Percentiles rank a stretch among this genome's conserved stretches.
Evolutionary conservation across 92 coral and sea anemone genomes (phyloP).

Genomic region (Phenganax subtilis): DNA sequence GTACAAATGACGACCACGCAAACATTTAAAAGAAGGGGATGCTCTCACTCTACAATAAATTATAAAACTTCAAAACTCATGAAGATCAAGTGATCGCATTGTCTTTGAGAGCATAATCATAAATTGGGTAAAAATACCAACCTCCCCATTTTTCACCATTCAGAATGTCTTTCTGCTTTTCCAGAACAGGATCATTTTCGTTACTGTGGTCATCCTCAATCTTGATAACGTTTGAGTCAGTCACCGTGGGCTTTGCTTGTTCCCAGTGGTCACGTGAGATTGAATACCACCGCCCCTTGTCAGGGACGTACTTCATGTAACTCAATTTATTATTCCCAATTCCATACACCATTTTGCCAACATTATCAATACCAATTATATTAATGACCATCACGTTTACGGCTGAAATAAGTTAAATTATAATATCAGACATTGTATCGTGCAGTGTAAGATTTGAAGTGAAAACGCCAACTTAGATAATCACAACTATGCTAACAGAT

Average conservation of each 20-base stretch:
- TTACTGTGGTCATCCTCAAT: slow-evolving; percentile 38
- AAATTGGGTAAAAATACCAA: background rate
- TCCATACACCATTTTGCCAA: slow-evolving; percentile 59
- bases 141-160: slow-evolving; percentile 56
- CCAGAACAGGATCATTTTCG: slow-evolving; percentile 15
- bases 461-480: too few species aligned
- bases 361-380: slow-evolving; percentile 49
- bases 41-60: too few species aligned
- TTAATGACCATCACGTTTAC: slow-evolving; percentile 54
- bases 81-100: background rate
- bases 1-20: too few species aligned
- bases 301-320: slow-evolving; percentile 60
- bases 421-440: too few species aligned
- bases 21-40: too few species aligned
- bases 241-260: slow-evolving; percentile 27
- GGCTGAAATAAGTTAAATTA: slow-evolving; percentile 29
- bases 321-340: slow-evolving; percentile 58
- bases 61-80: too few species aligned
- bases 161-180: background rate
- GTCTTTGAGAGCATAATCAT: background rate
- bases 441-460: too few species aligned
- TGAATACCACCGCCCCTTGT: slow-evolving; percentile 53
- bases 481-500: too few species aligned
- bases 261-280: slow-evolving; percentile 50
- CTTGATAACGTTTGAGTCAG: background rate